Base-by-base conservation (phyloP, 2,113 vertebrate genomes). In the Pungitius pungitius region DNA sequence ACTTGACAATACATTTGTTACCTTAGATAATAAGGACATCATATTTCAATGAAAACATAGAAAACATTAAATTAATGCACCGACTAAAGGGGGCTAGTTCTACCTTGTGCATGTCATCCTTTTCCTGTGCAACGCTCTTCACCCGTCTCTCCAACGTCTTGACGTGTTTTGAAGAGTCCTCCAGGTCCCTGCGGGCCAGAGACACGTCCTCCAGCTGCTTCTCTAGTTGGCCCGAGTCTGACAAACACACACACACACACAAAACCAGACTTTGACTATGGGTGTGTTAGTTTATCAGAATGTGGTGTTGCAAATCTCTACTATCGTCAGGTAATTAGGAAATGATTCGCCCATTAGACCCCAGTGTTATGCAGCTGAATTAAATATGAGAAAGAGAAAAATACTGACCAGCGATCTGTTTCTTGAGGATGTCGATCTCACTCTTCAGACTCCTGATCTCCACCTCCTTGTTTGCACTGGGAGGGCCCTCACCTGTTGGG, bases 401-500 rank as follows among this genome's bases (percentile, higher is more conserved):
- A 37, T 74, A 4, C 84, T 86, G 87, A 99, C 97, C 97, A 86
- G 95, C 94, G 47, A 97, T 92, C 89, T 98, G 96, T 77, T 96
- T 97, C 93, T 95, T 98, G 76, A 99, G 92, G 69, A 94, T 94
- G 88, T 98, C 97, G 52, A 98, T 96, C 94, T 99, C 98, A 68
- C 94, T 97, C 90, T 97, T 99, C 79, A 99, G 94, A 83, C 91
- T 95, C 90, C 95, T 94, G 82, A 99, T 98, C 94, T 99, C 98
- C 88, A 95, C 90, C 91, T 99, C 98, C 90, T 95, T 98, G 93
- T 92, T 96, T 43, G 89, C 63, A 77, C 76, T 92, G 77, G 91
- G 49, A 14, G 95, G 94, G 4, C 92, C 93, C 56, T 96, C 95
- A 0, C 93, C 92, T 39, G 95, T 91, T 20, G 95, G 93, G 87